Base-by-base conservation (phyloP, 2,113 vertebrate genomes). In the Rissa tridactyla region DNA sequence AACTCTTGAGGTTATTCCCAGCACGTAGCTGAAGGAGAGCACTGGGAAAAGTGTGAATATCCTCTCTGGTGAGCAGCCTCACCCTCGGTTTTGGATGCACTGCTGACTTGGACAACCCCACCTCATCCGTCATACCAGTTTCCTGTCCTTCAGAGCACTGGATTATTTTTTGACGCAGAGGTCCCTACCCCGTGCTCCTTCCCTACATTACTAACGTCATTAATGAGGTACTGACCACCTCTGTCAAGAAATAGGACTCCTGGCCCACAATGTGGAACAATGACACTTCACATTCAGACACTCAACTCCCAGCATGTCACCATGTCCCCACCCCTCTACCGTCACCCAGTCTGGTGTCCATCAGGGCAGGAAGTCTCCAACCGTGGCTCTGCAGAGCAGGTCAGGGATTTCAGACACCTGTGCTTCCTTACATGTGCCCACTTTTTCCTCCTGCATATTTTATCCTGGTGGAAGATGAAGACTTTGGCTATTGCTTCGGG, bases 1-100 rank as follows among this genome's bases (percentile, higher is more conserved):
- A 78, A 52, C 79, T 71, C 93, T 44, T 20, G 69, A 93, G 76
- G 88, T 66, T 89, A 92, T 96, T 97, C 90, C 94, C 92, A 95
- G 92, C 96, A 91, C 32, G 9, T 49, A 58, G 47, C 46, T 61
- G 81, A 38, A 36, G 6, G 17, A 52, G 40, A 84, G 49, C 78
- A 46, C 86, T 92, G 84, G 81, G 95, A 86, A 20, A 72, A 90
- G 89, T 36, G 82, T 70, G 91, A 82, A 89, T 66, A 89, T 96
- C 91, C 95, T 96, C 61, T 32, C 87, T 78, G 75, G 32, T 86
- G 95, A 47, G 6, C 58, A 64, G 81, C 87, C 94, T 95, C 60
- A 4, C 94, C 91, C 94, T 52, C 1, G 0, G 2, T 80, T 70
- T 70, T 65, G 69, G 85, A 49, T 62, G 47, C 12, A 16, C 58